Evolutionary conservation across 2,888 invertebrate species (phyloP), one percentile per base, ranked within the genome.

Genomic region (Parnassius glacialis): DNA sequence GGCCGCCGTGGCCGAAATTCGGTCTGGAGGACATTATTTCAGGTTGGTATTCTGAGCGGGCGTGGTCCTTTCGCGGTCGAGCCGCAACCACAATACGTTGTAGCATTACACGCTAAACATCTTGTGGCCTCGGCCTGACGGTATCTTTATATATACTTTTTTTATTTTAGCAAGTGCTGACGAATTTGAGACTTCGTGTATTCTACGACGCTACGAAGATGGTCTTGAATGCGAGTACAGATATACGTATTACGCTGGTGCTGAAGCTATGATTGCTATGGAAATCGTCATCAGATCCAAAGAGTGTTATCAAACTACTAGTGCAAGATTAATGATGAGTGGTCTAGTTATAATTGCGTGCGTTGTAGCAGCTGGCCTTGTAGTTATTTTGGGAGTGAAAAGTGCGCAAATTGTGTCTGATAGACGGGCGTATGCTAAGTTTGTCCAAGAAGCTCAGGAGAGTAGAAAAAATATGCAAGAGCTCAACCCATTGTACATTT

Each of bases 401-500:
- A 79, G 74, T 58, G 88, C 85, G 0, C 83, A 93, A 34, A 79
- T 89, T 0, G 73, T 85, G 0, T 90, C 91, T 0, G 93, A 94
- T 68, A 89, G 90, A 42, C 75, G 90, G 34, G 93, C 93, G 0
- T 93, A 90, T 67, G 92, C 92, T 0, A 89, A 85, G 61, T 94
- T 94, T 65, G 69, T 82, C 9, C 78, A 86, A 45, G 90, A 92
- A 70, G 88, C 91, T 0, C 75, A 87, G 60, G 84, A 84, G 59
- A 88, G 89, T 55, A 80, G 83, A 59, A 78, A 84, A 52, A 72
- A 85, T 52, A 82, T 84, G 79, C 85, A 86, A 61, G 83, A 87
- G 56, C 70, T 92, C 64, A 94, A 94, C 75, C 95, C 95, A 0
- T 72, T 95, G 64, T 95, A 94, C 68, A 92, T 89, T 67, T 92